Evolutionary conservation across 2,888 invertebrate species (phyloP), one percentile per base, ranked within the genome.

Genomic region (Eristalis pertinax): DNA sequence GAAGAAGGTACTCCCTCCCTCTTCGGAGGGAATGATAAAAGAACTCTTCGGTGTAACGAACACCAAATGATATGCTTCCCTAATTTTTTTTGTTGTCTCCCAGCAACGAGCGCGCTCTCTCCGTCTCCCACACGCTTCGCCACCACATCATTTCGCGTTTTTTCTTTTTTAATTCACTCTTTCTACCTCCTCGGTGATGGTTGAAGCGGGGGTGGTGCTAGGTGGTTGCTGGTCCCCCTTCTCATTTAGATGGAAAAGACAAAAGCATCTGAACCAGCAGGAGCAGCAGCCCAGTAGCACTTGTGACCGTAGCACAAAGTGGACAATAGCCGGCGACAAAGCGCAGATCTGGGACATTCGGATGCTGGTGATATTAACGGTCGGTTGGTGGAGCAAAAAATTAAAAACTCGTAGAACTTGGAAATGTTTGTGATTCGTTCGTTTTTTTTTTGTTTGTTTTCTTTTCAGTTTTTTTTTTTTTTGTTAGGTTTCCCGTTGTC

Each of bases 331-430:
- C 72, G 75, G 84, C 75, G 84, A 87, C 87, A 83, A 84, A 83
- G 79, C 72, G 22, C 78, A 84, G 84, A 84, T 84, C 87, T 87
- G 84, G 87, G 76, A 76, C 87, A 87, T 72, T 84, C 76, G 87
- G 87, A 87, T 84, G 79, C 84, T 87, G 79, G 79, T 87, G 87
- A 80, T 84, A 87, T 84, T 84, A 87, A 84, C 84, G 87, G 84
- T 84, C 84, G 74, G 79, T 67, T 87, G 84, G 73, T 58, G 79
- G 69, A 74, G 84, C 72, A 76, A 84, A 84, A 83, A 83, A 74
- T 77, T 64, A 70, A 81, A 85, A 81, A 50, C 19, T 50, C 50
- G 50, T 50, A 50, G 50, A 50, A 50, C 74, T 50, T 50, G 38
- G 68, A 78, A 58, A 24, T 43, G 3, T 65, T 29, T 65, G 65